These are phyloP conservation scores for Tipula confusa DNA, from an alignment of 2,888 invertebrate species.

Conservation along the genomic window DNA sequence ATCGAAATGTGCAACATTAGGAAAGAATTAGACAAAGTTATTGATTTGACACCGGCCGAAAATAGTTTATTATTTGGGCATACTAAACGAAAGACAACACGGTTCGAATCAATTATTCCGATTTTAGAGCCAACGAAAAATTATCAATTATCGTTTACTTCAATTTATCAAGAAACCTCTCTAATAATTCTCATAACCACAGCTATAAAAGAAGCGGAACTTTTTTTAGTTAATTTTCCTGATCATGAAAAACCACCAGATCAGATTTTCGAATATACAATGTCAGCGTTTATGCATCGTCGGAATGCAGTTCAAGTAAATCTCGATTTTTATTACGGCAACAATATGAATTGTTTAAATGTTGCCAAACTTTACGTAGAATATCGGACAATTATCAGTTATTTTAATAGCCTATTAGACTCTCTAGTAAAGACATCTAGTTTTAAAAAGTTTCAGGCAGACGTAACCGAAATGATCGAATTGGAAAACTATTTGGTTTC, in stretches of 20 bases:
- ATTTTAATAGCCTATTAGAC: background rate
- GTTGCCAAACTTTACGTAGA: background rate
- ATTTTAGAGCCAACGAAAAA: background rate
- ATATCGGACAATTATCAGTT: background rate
- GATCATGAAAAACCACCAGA: background rate
- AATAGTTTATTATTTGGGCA: background rate
- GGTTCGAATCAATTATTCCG: background rate
- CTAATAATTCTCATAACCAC: background rate
- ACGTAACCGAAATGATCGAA: background rate
- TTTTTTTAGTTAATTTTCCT: background rate
- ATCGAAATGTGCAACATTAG: background rate
- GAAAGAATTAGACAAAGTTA: background rate
- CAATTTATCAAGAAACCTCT: no score
- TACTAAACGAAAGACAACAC: background rate
- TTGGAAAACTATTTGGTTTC: background rate
- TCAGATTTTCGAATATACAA: background rate
- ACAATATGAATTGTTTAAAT: background rate
- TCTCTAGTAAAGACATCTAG: background rate
- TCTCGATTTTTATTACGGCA: background rate
- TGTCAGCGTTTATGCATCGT: background rate
- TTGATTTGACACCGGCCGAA: background rate
- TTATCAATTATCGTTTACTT: background rate
- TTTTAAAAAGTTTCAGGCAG: background rate
- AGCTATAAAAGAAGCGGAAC: background rate
- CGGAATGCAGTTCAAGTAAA: background rate